phyloP scores from a whole-genome alignment of 2,113 vertebrate genomes.

The Stegastes partitus region DNA sequence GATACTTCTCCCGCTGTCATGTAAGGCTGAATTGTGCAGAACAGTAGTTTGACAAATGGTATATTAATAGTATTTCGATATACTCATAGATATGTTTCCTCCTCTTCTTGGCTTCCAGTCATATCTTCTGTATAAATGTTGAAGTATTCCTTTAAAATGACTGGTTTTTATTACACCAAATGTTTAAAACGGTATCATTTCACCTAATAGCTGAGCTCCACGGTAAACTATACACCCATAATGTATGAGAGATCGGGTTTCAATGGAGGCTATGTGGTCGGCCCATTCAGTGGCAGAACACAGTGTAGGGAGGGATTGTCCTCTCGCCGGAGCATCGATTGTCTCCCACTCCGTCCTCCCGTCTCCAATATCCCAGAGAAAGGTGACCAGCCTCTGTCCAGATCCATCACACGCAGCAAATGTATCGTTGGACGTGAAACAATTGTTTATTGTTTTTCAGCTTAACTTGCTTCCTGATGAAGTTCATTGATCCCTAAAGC shows the following conservation, averaged over 20 bases:
- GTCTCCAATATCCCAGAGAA: constrained; percentile 60
- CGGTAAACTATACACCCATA: constrained; percentile 45
- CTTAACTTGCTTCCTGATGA: constrained; percentile 74
- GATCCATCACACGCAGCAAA: constrained; percentile 66
- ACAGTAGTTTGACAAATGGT: too few relatives aligned
- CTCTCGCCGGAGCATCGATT: constrained; percentile 68
- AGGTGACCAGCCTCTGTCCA: constrained; percentile 46
- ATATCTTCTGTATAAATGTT: too few relatives aligned
- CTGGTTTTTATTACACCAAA: constrained; percentile 23
- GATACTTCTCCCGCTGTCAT: too few relatives aligned
- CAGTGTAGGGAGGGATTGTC: constrained; percentile 56
- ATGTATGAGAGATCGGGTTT: constrained; percentile 49
- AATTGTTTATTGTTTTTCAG: constrained; percentile 77
- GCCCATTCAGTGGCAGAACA: constrained; percentile 34
- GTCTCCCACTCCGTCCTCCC: constrained; percentile 55
- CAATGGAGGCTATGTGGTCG: constrained; percentile 38
- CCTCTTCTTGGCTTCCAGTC: too few relatives aligned
- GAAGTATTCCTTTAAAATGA: background rate
- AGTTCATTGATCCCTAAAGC: constrained; percentile 76
- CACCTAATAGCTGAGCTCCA: background rate
- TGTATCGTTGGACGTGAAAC: constrained; percentile 58
- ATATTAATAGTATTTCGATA: too few relatives aligned
- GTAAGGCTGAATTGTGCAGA: too few relatives aligned
- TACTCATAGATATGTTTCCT: too few relatives aligned
- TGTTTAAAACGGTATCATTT: constrained; percentile 20